A percentile compares a stretch with the other conserved stretches of the same genome.
Evolutionary conservation across 2,888 invertebrate genomes (phyloP).

Genomic region (Marronus borbonicus): DNA sequence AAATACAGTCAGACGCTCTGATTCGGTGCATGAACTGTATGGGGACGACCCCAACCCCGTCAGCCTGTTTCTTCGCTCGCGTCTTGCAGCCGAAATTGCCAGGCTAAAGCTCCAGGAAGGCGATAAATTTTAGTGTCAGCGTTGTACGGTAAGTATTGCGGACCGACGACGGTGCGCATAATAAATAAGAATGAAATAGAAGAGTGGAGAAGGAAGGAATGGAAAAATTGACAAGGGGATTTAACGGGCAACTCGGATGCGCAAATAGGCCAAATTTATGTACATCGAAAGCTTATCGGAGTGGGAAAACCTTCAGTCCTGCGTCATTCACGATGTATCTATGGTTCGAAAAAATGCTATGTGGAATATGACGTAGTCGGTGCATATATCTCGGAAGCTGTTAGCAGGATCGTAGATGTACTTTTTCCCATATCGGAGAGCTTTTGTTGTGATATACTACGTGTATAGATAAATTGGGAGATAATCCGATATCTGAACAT

Average conservation of each 20-base stretch:
- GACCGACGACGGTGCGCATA: background rate
- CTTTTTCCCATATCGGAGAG: too few relatives aligned
- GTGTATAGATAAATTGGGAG: too few relatives aligned
- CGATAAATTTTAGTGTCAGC: slow-evolving; percentile 25
- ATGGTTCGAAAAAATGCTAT: too few relatives aligned
- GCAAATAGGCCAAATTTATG: background rate
- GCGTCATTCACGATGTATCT: too few relatives aligned
- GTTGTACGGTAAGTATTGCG: background rate
- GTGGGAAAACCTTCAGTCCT: too few relatives aligned
- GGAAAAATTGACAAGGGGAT: slow-evolving; percentile 2
- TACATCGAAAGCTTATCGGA: background rate
- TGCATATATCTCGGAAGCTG: too few relatives aligned
- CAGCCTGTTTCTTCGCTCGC: background rate
- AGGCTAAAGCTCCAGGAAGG: slow-evolving; percentile 4
- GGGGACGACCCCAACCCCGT: background rate
- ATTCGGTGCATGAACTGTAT: background rate
- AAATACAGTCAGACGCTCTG: background rate
- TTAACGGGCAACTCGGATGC: background rate
- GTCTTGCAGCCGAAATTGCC: slow-evolving; percentile 3
- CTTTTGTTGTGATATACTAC: too few relatives aligned
- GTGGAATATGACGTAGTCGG: too few relatives aligned
- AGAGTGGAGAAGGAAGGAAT: background rate
- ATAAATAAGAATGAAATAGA: background rate
- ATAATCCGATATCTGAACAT: too few relatives aligned
- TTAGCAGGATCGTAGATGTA: too few relatives aligned